Evolutionary conservation across 1,140 invertebrate genomes (phyloP).

Genomic region (Drosophila sulfurigaster): DNA sequence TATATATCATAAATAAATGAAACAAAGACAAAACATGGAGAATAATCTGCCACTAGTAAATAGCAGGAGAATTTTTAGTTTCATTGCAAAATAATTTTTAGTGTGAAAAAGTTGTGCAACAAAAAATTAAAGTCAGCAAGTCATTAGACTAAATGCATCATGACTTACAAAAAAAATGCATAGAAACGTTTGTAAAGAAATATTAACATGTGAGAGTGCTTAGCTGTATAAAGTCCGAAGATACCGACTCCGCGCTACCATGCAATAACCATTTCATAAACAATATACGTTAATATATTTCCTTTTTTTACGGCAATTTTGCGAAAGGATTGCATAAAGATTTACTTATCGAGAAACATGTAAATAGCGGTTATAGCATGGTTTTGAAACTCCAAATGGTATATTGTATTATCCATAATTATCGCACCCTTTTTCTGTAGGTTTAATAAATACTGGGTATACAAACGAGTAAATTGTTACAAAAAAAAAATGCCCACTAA

Average conservation of each 20-base stretch:
- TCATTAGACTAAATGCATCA: slow-evolving; percentile 78
- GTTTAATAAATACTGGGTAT: slow-evolving; percentile 9
- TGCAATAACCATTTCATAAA: not conserved
- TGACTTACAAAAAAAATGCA: slow-evolving; percentile 68
- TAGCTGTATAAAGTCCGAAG: not conserved
- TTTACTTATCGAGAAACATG: not conserved
- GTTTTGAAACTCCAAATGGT: no score
- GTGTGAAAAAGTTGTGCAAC: slow-evolving; percentile 33
- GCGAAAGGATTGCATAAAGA: no score
- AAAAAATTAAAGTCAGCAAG: slow-evolving; percentile 66
- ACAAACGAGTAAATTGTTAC: slow-evolving; percentile 50
- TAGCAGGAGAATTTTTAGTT: slow-evolving; percentile 36
- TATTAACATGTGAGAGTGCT: slow-evolving; percentile 25
- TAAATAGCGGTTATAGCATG: not conserved
- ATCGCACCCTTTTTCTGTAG: not conserved
- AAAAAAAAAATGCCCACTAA: slow-evolving; percentile 74
- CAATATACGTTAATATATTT: not conserved
- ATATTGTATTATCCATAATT: no score
- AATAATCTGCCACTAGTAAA: slow-evolving; percentile 22
- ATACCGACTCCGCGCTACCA: not conserved
- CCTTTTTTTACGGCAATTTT: no score
- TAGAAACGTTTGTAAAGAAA: slow-evolving; percentile 53
- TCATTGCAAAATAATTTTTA: slow-evolving; percentile 53
- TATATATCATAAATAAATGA: slow-evolving; percentile 8
- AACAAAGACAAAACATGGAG: slow-evolving; percentile 9